These are phyloP conservation scores for Gymnogyps californianus DNA, from an alignment of 2,113 vertebrate species.

Conservation along the genomic window DNA sequence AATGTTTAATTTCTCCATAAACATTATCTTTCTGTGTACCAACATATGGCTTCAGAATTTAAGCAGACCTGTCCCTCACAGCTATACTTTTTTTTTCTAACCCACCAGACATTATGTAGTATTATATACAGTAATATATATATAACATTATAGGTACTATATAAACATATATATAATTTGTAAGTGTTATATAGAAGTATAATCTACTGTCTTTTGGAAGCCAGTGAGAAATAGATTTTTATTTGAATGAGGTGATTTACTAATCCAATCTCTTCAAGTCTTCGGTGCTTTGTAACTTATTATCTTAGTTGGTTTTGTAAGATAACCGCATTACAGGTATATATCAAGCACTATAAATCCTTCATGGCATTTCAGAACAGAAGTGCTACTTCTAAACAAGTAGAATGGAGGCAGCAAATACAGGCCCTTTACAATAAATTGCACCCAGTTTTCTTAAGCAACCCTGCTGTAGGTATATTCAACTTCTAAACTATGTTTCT, in stretches of 20 bases:
- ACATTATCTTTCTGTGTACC: neutral
- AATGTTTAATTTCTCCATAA: neutral
- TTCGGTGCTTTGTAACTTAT: neutral
- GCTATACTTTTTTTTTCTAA: neutral
- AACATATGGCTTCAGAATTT: neutral
- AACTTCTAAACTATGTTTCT: neutral
- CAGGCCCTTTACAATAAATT: constrained; percentile 14
- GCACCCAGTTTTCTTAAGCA: neutral
- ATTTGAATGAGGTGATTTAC: neutral
- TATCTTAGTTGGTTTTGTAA: neutral
- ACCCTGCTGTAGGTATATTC: neutral
- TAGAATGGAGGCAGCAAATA: constrained; percentile 1
- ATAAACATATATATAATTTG: neutral
- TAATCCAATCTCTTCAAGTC: neutral
- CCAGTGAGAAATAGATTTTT: neutral
- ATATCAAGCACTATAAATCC: neutral
- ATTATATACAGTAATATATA: neutral
- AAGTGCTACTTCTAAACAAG: neutral
- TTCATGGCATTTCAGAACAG: neutral
- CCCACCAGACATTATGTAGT: neutral
- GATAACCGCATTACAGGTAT: neutral
- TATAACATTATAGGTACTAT: neutral
- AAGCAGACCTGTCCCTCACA: neutral
- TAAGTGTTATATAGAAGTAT: neutral
- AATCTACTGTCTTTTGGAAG: neutral